Percentiles rank a stretch among this genome's conserved stretches.
These are phyloP conservation scores for Montipora foliosa DNA, from an alignment of 64 coral and sea anemone genomes.

Conservation along the genomic window DNA sequence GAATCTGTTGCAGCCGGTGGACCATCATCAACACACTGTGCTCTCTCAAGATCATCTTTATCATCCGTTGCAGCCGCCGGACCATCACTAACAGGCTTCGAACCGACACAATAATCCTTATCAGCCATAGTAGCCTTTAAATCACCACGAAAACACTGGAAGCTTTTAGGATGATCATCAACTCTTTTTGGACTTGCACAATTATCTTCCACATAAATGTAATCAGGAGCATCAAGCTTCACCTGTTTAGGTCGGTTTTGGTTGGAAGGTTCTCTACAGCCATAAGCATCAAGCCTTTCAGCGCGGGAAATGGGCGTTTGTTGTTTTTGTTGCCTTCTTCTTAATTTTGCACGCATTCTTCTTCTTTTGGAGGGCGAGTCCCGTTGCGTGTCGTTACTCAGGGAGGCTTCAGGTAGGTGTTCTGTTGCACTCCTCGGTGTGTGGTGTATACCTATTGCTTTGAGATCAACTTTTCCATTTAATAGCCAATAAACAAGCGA, in stretches of 20 bases:
- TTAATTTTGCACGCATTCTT: background rate
- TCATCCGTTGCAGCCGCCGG: background rate
- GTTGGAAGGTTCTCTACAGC: background rate
- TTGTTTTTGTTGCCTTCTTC: constrained; percentile 8
- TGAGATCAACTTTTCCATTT: constrained; percentile 14
- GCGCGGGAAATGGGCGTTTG: background rate
- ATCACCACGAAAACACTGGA: background rate
- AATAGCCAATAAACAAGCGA: constrained; percentile 15
- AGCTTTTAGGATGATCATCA: background rate
- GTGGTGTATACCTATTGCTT: constrained; percentile 3
- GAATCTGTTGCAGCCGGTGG: too few relatives aligned
- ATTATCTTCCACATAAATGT: background rate
- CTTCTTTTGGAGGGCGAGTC: background rate
- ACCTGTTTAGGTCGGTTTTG: background rate
- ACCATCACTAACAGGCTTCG: background rate
- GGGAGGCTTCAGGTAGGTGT: background rate
- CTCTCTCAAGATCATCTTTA: background rate
- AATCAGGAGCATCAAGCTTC: background rate
- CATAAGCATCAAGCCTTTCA: background rate
- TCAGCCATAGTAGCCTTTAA: background rate
- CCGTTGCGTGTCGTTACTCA: background rate
- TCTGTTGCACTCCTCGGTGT: background rate
- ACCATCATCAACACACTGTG: background rate
- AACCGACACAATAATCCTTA: background rate
- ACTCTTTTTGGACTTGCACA: background rate